Evolutionary conservation across 2,888 invertebrate species (phyloP), one percentile per base, ranked within the genome.

Genomic region (Napeogenes inachia): DNA sequence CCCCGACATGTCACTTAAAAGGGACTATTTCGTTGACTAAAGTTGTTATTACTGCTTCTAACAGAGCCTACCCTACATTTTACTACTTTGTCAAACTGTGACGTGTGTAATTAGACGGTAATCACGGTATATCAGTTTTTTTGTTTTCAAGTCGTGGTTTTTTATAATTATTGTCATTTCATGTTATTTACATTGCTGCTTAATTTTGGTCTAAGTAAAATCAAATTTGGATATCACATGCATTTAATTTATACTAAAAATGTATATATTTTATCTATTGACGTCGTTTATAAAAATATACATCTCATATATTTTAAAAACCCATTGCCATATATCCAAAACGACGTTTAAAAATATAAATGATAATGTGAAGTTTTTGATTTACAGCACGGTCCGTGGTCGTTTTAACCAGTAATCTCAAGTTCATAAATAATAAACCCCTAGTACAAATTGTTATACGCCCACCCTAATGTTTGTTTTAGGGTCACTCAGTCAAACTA

Each of bases 41-140:
- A 66, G 57, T 64, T 62, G 55, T 61, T 61, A 65, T 67, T 69
- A 64, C 61, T 64, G 64, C 60, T 62, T 64, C 46, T 59, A 62
- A 66, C 59, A 59, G 60, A 54, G 61, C 63, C 61, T 69, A 59
- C 59, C 64, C 61, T 58, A 47, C 60, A 58, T 60, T 66, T 65
- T 68, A 67, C 62, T 64, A 58, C 64, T 61, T 65, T 63, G 59
- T 65, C 60, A 59, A 61, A 65, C 59, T 57, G 59, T 65, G 47
- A 65, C 54, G 59, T 45, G 38, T 63, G 61, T 66, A 61, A 66
- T 66, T 61, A 63, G 53, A 13, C 32, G 30, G 55, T 45, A 55
- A 63, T 21, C 21, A 21, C 21, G 21, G 46, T 61, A 57, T 55
- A 33, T 57, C 21, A 21, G 21, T 38, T 57, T 33, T 65, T 60